These are phyloP conservation scores for Apotomis capreana DNA, from an alignment of 2,888 invertebrate genomes.

Conservation along the genomic window DNA sequence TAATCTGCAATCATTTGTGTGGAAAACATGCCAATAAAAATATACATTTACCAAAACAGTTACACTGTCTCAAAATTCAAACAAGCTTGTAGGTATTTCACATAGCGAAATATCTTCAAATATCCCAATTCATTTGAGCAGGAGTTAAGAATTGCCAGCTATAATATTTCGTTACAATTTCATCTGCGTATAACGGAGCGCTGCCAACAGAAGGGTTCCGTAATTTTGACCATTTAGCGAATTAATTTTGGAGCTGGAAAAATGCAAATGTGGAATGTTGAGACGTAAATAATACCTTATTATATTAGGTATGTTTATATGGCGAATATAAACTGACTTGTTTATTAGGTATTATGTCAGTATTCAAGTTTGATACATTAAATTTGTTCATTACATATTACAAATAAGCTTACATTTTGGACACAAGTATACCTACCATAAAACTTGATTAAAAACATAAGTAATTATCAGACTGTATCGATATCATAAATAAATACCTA, in stretches of 20 bases:
- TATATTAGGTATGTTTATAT: background rate
- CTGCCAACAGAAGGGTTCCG: constrained; percentile 34
- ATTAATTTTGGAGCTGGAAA: constrained; percentile 30
- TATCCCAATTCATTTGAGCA: constrained; percentile 27
- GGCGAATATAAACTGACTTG: background rate
- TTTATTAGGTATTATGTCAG: too few species aligned
- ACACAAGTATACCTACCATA: too few species aligned
- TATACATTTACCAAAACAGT: background rate
- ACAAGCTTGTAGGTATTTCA: constrained; percentile 18
- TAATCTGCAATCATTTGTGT: background rate
- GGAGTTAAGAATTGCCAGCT: constrained; percentile 40
- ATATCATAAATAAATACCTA: too few species aligned
- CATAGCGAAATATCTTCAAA: constrained; percentile 31
- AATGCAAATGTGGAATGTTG: constrained; percentile 11
- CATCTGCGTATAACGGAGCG: constrained; percentile 34
- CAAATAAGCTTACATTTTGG: too few species aligned
- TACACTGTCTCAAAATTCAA: background rate
- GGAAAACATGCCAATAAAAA: background rate
- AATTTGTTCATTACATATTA: too few species aligned
- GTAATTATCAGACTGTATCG: too few species aligned
- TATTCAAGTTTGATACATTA: too few species aligned
- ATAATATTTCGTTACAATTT: constrained; percentile 39
- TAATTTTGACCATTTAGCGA: constrained; percentile 22
- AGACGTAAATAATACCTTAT: background rate
- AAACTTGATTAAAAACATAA: too few species aligned